A percentile compares a stretch with the other conserved stretches of the same genome.
phyloP scores from a whole-genome alignment of 2,888 invertebrate genomes.

The Rosalia funebris region DNA sequence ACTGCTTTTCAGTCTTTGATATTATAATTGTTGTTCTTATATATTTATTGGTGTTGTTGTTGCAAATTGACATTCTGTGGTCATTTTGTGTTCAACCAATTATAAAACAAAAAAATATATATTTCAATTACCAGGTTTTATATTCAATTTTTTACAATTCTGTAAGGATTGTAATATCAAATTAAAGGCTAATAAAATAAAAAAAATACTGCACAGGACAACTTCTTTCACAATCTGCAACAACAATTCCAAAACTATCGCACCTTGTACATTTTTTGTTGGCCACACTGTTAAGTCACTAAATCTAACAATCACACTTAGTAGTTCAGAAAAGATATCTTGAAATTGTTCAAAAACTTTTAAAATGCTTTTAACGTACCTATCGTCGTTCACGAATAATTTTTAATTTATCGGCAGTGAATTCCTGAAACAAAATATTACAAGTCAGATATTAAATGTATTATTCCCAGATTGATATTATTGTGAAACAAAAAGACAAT shows the following conservation, averaged over 20 bases:
- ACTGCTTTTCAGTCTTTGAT: constrained; percentile 51
- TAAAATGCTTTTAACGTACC: constrained; percentile 7
- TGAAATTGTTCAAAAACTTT: constrained; percentile 43
- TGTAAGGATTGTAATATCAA: too few species aligned
- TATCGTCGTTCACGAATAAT: constrained; percentile 31
- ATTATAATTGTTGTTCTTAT: constrained; percentile 46
- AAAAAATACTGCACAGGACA: too few species aligned
- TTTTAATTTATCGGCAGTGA: constrained; percentile 44
- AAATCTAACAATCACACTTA: constrained; percentile 58
- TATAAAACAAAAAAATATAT: too few species aligned
- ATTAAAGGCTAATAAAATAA: too few species aligned
- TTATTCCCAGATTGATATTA: too few species aligned
- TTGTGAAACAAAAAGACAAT: too few species aligned
- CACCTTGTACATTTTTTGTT: constrained; percentile 31
- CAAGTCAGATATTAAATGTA: too few species aligned
- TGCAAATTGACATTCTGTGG: constrained; percentile 25
- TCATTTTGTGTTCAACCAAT: too few species aligned
- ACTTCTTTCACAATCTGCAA: constrained; percentile 33
- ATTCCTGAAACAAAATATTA: constrained; percentile 44
- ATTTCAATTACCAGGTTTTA: too few species aligned
- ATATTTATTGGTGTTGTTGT: constrained; percentile 31
- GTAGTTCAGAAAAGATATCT: constrained; percentile 36
- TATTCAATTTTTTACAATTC: too few species aligned
- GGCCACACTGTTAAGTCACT: constrained; percentile 41
- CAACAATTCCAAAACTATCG: constrained; percentile 24